These are phyloP conservation scores for Manis javanica DNA, from an alignment of 2,797 vertebrate genomes.

Conservation along the genomic window DNA sequence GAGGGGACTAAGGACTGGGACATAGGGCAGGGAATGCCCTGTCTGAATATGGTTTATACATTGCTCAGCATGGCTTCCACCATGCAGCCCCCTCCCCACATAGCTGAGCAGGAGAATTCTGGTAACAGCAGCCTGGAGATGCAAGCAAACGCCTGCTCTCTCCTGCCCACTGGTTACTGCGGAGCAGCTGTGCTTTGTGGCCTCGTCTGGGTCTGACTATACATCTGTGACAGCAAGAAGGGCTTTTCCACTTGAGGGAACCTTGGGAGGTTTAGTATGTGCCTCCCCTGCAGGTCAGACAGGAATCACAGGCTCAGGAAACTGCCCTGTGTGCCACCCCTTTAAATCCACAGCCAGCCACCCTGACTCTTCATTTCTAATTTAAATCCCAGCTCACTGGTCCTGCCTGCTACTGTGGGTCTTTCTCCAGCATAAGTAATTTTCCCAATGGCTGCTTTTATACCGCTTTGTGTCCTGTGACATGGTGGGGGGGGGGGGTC, in stretches of 20 bases:
- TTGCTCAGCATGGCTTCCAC: not conserved
- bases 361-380: not conserved
- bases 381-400: not conserved
- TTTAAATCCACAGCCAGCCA: not conserved
- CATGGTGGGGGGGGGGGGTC: not conserved
- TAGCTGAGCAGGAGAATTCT: too few relatives aligned
- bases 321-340: rapidly evolving
- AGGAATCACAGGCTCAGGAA: not conserved
- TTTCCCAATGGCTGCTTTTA: not conserved
- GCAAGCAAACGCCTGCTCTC: not conserved
- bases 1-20: too few relatives aligned
- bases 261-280: not conserved
- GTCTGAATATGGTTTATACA: not conserved
- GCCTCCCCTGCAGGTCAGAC: not conserved
- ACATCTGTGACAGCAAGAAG: rapidly evolving
- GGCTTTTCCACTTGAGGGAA: not conserved
- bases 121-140: not conserved
- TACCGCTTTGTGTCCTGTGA: not conserved
- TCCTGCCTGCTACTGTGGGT: too few relatives aligned
- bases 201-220: not conserved
- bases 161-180: rapidly evolving
- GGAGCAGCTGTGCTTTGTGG: not conserved
- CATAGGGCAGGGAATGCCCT: too few relatives aligned
- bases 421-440: not conserved
- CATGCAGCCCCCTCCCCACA: too few relatives aligned